Conservation (phyloP, 2,797 vertebrate genomes). For the Bovichtus variegatus region DNA sequence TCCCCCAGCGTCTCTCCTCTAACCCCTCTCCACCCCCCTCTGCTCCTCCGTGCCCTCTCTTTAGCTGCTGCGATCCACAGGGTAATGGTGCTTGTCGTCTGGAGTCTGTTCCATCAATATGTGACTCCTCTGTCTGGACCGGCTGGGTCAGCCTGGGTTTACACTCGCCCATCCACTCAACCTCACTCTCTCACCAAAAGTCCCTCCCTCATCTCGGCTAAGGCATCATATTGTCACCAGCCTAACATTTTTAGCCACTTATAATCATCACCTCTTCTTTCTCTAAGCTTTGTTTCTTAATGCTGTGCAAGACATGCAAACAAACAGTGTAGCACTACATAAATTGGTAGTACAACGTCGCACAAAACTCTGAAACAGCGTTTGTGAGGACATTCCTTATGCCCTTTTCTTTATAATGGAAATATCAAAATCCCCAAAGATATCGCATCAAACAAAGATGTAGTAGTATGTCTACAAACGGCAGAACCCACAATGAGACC, state of each 20-base stretch:
- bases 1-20: conserved; percentile 13
- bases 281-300: not conserved
- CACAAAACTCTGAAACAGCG: conserved; percentile 4
- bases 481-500: conserved; percentile 57
- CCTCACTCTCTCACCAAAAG: conserved; percentile 7
- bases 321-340: not conserved
- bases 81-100: conserved; percentile 79
- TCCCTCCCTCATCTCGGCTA: not conserved
- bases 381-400: conserved; percentile 16
- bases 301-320: not conserved
- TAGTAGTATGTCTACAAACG: conserved; percentile 44
- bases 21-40: conserved; percentile 9
- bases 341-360: not conserved
- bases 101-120: conserved; percentile 74
- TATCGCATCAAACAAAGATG: conserved; percentile 59
- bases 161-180: conserved; percentile 27
- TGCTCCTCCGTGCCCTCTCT: conserved; percentile 53
- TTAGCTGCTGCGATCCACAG: conserved; percentile 57
- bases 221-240: conserved; percentile 1
- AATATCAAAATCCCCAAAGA: conserved; percentile 54
- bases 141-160: conserved; percentile 56
- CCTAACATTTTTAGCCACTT: conserved; percentile 6
- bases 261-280: not conserved
- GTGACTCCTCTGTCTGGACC: conserved; percentile 53
- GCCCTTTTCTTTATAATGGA: conserved; percentile 43